Evolutionary conservation across 2,113 vertebrate genomes (phyloP).

Genomic region (Reinhardtius hippoglossoides): DNA sequence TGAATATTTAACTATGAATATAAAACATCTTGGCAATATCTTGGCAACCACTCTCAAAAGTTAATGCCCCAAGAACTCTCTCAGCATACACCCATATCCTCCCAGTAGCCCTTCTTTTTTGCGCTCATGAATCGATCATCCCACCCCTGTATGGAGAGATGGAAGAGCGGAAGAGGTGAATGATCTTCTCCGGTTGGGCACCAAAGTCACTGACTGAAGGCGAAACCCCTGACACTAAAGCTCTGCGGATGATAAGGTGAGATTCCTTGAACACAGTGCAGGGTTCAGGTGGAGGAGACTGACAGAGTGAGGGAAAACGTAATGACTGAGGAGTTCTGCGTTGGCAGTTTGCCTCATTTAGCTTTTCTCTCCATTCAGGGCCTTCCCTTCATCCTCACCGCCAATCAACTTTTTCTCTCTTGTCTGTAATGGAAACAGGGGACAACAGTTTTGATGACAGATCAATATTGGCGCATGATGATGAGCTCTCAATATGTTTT

Average conservation of each 20-base stretch:
- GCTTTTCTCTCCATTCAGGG: constrained; percentile 21
- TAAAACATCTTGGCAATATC: constrained; percentile 70
- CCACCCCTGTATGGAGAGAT: constrained; percentile 48
- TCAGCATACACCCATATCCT: constrained; percentile 26
- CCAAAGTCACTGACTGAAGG: constrained; percentile 56
- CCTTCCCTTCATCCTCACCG: constrained; percentile 12
- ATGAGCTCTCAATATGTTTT: constrained; percentile 47
- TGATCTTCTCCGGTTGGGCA: constrained; percentile 57
- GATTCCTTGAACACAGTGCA: constrained; percentile 16
- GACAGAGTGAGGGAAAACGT: constrained; percentile 42
- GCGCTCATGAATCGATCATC: constrained; percentile 60
- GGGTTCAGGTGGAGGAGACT: constrained; percentile 31
- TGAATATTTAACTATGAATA: constrained; percentile 77
- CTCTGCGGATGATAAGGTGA: constrained; percentile 58
- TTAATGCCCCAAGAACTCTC: constrained; percentile 40
- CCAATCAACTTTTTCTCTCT: constrained; percentile 30
- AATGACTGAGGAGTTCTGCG: constrained; percentile 41
- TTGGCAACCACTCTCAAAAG: constrained; percentile 70
- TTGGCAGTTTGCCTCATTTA: constrained; percentile 40
- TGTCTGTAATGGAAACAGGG: constrained; percentile 35
- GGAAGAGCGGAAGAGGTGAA: constrained; percentile 46
- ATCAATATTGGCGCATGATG: constrained; percentile 46
- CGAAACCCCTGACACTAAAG: constrained; percentile 31
- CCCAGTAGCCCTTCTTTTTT: constrained; percentile 25
- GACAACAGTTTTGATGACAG: constrained; percentile 11